phyloP scores from a whole-genome alignment of 2,888 invertebrate species.

The Pecten maximus region DNA sequence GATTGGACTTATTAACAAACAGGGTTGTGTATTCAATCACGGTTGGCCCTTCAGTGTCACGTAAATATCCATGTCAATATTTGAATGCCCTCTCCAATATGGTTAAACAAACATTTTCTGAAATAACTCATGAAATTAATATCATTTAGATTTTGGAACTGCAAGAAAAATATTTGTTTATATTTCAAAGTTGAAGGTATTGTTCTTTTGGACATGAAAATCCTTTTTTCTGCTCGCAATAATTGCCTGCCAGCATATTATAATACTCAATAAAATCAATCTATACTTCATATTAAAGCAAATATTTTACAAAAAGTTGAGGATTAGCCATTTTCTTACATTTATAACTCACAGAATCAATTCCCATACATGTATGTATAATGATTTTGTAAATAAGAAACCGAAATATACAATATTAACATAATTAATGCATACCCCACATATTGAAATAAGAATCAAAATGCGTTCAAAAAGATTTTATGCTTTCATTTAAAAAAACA shows the following conservation, averaged over 20 bases:
- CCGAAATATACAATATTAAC: background rate
- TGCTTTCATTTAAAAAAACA: too few relatives aligned
- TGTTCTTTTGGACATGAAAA: background rate
- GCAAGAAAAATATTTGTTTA: background rate
- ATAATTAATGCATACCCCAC: too few relatives aligned
- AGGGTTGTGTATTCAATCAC: background rate
- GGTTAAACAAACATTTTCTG: background rate
- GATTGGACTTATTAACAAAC: background rate
- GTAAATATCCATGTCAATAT: slow-evolving; percentile 13
- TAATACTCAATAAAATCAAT: background rate
- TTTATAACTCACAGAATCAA: background rate
- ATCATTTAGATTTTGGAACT: background rate
- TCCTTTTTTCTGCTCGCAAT: background rate
- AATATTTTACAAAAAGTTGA: background rate
- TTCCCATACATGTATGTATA: background rate
- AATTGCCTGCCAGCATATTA: background rate
- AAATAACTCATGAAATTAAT: slow-evolving; percentile 4
- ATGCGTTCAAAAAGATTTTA: too few relatives aligned
- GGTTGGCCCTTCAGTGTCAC: background rate
- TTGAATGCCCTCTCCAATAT: background rate
- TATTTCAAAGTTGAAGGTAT: background rate
- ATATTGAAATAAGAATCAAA: too few relatives aligned
- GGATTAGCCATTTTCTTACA: background rate
- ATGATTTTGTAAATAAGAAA: background rate
- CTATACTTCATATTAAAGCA: background rate